Conservation (phyloP, 2,888 invertebrate genomes). For the Hoplodrina blanda region DNA sequence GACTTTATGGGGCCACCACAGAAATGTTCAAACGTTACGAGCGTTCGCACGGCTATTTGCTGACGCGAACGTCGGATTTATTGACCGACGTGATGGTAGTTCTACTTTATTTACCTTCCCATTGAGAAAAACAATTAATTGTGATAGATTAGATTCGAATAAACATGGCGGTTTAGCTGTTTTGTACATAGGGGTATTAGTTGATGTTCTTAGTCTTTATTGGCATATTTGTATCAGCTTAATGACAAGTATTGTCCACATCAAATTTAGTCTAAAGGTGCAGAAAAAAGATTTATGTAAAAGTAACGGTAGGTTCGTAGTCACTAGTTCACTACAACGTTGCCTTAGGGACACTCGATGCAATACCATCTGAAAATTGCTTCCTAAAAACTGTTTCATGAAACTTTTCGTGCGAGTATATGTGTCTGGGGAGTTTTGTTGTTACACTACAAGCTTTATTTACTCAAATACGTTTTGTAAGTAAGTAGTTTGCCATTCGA, state of each 20-base stretch:
- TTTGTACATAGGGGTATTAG: too few relatives aligned
- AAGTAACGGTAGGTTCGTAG: neutral
- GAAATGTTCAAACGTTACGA: constrained; percentile 3
- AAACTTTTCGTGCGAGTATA: constrained; percentile 2
- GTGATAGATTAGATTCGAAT: neutral
- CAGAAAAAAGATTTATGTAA: neutral
- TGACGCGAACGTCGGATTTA: constrained; percentile 11
- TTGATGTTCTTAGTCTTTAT: too few relatives aligned
- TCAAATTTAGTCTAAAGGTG: too few relatives aligned
- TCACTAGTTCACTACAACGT: neutral
- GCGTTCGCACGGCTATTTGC: constrained; percentile 3
- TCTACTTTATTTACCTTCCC: neutral
- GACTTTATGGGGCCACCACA: constrained; percentile 1
- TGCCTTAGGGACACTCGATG: constrained; percentile 11
- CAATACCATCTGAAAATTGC: constrained; percentile 15
- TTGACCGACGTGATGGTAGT: neutral
- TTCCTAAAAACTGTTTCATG: constrained; percentile 9
- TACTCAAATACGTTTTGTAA: neutral
- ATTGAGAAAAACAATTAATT: neutral
- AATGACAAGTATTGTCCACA: too few relatives aligned
- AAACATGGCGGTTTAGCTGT: neutral
- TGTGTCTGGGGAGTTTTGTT: constrained; percentile 14
- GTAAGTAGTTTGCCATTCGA: neutral
- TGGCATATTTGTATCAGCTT: too few relatives aligned
- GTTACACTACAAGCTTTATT: constrained; percentile 4